Conservation (phyloP, 2,888 invertebrate genomes). For the Aquatica leii region DNA sequence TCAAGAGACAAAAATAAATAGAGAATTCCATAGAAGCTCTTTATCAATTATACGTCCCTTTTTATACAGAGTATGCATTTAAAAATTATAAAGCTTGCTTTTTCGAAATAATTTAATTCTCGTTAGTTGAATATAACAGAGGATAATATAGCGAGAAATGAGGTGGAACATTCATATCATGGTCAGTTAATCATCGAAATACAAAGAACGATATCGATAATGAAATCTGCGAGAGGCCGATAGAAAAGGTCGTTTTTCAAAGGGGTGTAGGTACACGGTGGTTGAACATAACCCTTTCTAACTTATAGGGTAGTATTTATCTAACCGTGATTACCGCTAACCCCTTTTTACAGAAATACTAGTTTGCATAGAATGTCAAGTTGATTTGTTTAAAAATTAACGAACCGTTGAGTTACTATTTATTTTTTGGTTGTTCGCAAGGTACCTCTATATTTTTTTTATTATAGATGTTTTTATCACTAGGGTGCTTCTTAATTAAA, state of each 20-base stretch:
- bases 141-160: constrained; percentile 33
- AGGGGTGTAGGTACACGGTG: constrained; percentile 39
- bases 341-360: constrained; percentile 38
- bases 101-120: constrained; percentile 30
- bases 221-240: constrained; percentile 46
- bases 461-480: neutral
- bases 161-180: constrained; percentile 38
- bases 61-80: constrained; percentile 23
- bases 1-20: constrained; percentile 27
- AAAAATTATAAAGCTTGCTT: constrained; percentile 27
- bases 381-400: constrained; percentile 37
- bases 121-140: constrained; percentile 27
- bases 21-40: constrained; percentile 27
- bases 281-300: constrained; percentile 42
- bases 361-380: constrained; percentile 35
- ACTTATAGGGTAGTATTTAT: constrained; percentile 40
- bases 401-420: constrained; percentile 27
- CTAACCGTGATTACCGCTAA: constrained; percentile 41
- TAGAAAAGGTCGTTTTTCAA: constrained; percentile 46
- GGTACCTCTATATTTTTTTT: constrained; percentile 15
- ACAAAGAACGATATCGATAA: constrained; percentile 50
- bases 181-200: constrained; percentile 45
- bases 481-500: constrained; percentile 4
- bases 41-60: constrained; percentile 28
- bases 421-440: constrained; percentile 15